Base-by-base conservation (phyloP, 2,888 invertebrate genomes). In the Ophioninae sp. region DNA sequence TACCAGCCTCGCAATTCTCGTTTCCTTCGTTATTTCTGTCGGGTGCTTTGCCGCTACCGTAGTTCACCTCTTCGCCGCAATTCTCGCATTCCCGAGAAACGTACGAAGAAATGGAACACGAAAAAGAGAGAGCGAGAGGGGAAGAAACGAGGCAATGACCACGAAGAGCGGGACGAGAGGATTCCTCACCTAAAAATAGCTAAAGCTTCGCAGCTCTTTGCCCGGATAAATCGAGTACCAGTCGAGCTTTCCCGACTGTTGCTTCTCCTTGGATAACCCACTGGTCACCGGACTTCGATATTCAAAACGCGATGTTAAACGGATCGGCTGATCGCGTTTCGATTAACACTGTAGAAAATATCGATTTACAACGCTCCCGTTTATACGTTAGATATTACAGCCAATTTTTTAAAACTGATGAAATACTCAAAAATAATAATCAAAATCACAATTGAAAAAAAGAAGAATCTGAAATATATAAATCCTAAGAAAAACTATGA, bases 121-220 rank as follows among this genome's bases (percentile, higher is more conserved):
- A 59, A 8, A 2, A n/a, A 7, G 57, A 21, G 20, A 21, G 50
- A 6, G 20, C 7, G 17, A 13, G 17, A 41, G 17, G 7, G 21
- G 62, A 20, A 64, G 41, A 56, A 39, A 21, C 0, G 21, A 13
- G 61, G 62, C 61, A 23, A 73, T 69, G 80, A 75, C 57, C 73
- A 68, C 77, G 74, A 72, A 68, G 73, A 70, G 62, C 50, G 59
- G 69, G 69, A 81, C 59, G 62, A 50, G 39, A 73, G 68, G 77
- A 77, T 68, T 80, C 76, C 21, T 6, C 8, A 20, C 37, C 80
- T 81, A 80, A 81, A 81, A 78, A 83, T 83, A 83, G 77, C 65
- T n/a, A 57, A 74, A 77, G 74, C 73, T 62, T 41, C 17, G 59
- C 10, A 37, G 59, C 75, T 65, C 30, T 37, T 39, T 39, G 65